Evolutionary conservation across 2,888 invertebrate species (phyloP), one percentile per base, ranked within the genome.

Genomic region (Bruchidius siliquastri): DNA sequence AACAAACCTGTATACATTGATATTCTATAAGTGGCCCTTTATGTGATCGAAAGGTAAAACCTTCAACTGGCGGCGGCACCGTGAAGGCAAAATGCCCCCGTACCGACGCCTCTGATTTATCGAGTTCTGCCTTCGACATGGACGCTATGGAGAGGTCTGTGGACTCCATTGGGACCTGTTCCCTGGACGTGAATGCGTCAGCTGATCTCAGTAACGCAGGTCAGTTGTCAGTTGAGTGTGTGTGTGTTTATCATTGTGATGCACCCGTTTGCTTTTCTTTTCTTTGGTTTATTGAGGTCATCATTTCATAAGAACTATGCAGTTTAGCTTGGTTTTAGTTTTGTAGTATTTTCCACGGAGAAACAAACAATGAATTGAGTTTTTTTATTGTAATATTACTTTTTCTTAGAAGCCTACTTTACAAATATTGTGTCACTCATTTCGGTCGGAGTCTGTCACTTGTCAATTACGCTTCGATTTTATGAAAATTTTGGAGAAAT

Each of bases 101-200:
- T 13, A 49, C 49, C 18, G 49, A 49, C 18, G 49, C 49, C 18
- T 49, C 49, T 49, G 49, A 49, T 13, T 49, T 49, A 13, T 49
- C 49, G 49, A 49, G 49, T 49, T 49, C 49, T 49, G 49, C 49
- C 49, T 49, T 49, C 49, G 49, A 49, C 49, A 49, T 21, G 68
- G 21, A 68, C 21, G 22, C 68, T 66, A 93, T 93, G 93, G 93
- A 93, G 88, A 90, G 91, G 80, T 93, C 93, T 26, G 90, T 93
- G 87, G 95, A 95, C 87, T 95, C 95, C 74, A 95, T 95, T 83
- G 95, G 95, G 82, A 93, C 93, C 88, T 95, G 95, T 88, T 95
- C 95, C 80, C 88, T 95, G 83, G 95, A 95, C 87, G 93, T 94
- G 86, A 94, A 95, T 84, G 92, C 92, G 83, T 87, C 92, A 83